phyloP scores from a whole-genome alignment of 2,888 invertebrate genomes.

The Eupithecia subumbrata region DNA sequence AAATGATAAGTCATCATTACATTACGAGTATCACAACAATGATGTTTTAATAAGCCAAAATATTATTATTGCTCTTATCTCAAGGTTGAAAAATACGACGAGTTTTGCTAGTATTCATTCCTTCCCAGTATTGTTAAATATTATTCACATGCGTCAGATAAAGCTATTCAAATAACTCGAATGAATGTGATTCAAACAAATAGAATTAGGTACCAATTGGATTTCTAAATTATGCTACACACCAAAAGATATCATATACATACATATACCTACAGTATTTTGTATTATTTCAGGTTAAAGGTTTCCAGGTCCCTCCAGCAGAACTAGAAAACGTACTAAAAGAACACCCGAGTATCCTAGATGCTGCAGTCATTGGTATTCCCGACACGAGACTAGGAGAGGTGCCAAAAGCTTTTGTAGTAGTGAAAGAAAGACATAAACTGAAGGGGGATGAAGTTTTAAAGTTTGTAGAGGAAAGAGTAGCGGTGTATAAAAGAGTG shows the following conservation, averaged over 20 bases:
- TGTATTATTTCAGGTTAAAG: constrained; percentile 75
- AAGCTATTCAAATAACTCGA: neutral
- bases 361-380: constrained; percentile 92
- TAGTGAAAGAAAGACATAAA: constrained; percentile 75
- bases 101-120: neutral
- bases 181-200: neutral
- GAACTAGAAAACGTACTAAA: constrained; percentile 90
- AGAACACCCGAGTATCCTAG: constrained; percentile 88
- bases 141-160: neutral
- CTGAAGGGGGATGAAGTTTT: constrained; percentile 82
- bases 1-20: neutral
- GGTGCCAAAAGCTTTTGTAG: constrained; percentile 89
- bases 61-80: neutral
- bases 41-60: neutral
- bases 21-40: neutral
- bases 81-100: neutral
- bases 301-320: constrained; percentile 92
- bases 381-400: constrained; percentile 88
- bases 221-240: no score
- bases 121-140: neutral
- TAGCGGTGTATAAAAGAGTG: constrained; percentile 89
- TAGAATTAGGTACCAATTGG: neutral
- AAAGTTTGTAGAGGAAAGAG: constrained; percentile 85
- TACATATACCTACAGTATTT: neutral
- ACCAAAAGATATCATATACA: neutral